Evolutionary conservation across 2,888 invertebrate genomes (phyloP).

Genomic region (Dryomyza anilis): DNA sequence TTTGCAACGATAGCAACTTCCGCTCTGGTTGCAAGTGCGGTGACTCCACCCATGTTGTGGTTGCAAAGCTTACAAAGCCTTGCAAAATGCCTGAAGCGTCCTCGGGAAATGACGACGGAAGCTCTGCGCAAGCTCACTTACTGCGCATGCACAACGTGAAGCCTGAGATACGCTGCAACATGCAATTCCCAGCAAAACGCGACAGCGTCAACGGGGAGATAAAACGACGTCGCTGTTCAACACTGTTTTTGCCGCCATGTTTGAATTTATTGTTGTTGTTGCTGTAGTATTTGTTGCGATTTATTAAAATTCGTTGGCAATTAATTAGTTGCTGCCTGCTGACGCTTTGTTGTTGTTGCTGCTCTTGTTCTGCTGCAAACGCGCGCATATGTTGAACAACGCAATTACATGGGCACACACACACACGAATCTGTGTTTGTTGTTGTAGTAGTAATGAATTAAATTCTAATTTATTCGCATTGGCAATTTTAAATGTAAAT

Average conservation of each 20-base stretch:
- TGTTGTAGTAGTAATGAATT: constrained; percentile 15
- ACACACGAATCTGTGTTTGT: background rate
- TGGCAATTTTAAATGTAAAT: constrained; percentile 37
- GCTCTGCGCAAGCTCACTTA: background rate
- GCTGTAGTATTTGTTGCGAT: constrained; percentile 30
- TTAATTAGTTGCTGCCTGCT: constrained; percentile 6
- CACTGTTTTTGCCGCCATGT: too few species aligned
- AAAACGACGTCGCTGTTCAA: too few species aligned
- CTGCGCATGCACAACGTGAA: background rate
- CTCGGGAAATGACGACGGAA: background rate
- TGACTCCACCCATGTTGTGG: background rate
- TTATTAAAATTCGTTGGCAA: constrained; percentile 20
- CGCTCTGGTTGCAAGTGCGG: constrained; percentile 41
- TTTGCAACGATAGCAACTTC: too few species aligned
- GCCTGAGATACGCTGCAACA: background rate
- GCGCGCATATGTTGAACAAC: constrained; percentile 17
- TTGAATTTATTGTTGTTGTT: too few species aligned
- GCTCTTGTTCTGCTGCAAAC: constrained; percentile 16
- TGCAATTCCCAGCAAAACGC: background rate
- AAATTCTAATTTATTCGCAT: constrained; percentile 34
- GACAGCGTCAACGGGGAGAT: too few species aligned
- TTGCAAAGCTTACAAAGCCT: background rate
- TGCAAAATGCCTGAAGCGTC: background rate
- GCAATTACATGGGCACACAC: constrained; percentile 3
- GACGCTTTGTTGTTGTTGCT: too few species aligned